phyloP scores from a whole-genome alignment of 1,140 invertebrate genomes.

The Cydia pomonella region DNA sequence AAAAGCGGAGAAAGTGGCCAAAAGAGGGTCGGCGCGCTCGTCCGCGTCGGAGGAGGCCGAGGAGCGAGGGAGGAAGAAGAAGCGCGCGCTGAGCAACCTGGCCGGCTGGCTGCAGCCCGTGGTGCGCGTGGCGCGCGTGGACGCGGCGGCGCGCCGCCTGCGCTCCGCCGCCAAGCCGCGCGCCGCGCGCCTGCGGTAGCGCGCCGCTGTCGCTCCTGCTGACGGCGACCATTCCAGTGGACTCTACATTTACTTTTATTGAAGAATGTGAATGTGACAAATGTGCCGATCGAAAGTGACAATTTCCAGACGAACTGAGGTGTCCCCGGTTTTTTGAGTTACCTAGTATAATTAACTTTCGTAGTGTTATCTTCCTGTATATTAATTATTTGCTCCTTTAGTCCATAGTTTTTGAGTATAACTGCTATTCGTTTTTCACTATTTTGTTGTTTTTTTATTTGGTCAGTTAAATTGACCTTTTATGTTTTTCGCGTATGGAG shows the following conservation, averaged over 20 bases:
- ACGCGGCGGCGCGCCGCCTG: constrained; percentile 55
- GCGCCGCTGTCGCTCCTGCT: too few species aligned
- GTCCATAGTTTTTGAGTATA: background rate
- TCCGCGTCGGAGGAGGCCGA: constrained; percentile 57
- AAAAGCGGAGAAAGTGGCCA: constrained; percentile 41
- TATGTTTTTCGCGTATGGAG: background rate
- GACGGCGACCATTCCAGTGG: background rate
- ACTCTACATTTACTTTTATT: background rate
- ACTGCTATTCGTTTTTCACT: background rate
- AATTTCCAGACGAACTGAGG: background rate
- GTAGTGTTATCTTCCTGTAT: constrained; percentile 5
- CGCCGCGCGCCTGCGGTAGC: constrained; percentile 57
- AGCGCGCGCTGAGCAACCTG: constrained; percentile 53
- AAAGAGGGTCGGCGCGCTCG: constrained; percentile 44
- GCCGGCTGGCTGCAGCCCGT: constrained; percentile 71
- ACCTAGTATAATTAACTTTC: background rate
- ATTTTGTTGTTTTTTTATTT: background rate
- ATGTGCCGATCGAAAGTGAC: background rate
- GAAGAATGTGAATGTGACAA: background rate
- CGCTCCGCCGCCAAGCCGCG: constrained; percentile 57
- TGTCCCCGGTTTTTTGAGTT: background rate
- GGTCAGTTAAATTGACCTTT: background rate
- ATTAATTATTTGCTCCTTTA: background rate
- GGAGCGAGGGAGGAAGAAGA: constrained; percentile 51
- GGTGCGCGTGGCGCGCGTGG: constrained; percentile 73